Conservation (phyloP, 2,113 vertebrate genomes). For the Hydrolagus affinis region DNA sequence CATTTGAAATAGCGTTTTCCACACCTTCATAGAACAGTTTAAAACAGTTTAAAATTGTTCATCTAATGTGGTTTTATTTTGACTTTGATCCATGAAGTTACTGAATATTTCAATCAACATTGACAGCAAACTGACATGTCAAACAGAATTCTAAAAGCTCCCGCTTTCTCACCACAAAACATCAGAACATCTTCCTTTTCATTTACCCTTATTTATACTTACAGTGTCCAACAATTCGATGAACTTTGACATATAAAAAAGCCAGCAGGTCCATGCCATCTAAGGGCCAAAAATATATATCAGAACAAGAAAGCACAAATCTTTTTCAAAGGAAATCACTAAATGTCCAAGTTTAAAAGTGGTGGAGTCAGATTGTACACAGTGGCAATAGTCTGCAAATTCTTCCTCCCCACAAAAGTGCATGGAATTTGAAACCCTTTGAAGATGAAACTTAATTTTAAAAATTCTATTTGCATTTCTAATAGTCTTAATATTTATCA, state of each 20-base stretch:
- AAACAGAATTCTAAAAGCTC: no score
- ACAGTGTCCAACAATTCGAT: constrained; percentile 95
- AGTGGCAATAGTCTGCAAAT: background rate
- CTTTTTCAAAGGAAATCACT: background rate
- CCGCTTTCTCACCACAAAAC: constrained; percentile 20
- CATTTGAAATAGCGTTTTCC: no score
- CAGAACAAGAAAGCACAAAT: constrained; percentile 1
- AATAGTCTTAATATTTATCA: no score
- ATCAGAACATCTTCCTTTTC: background rate
- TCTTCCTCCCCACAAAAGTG: background rate
- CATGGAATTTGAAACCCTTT: background rate
- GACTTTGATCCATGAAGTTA: no score
- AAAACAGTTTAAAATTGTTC: no score
- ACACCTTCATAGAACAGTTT: no score
- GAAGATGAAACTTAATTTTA: background rate
- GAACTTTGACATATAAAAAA: constrained; percentile 96
- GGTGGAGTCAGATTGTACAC: background rate
- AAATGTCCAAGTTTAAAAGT: no score
- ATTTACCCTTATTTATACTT: constrained; percentile 52
- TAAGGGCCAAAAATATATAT: constrained; percentile 45
- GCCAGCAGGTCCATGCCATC: constrained; percentile 88
- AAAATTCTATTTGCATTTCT: no score
- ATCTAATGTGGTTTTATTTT: no score
- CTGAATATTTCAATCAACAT: no score
- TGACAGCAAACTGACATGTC: no score